Evolutionary conservation across 2,797 vertebrate species (phyloP).

Genomic region (Anas acuta): DNA sequence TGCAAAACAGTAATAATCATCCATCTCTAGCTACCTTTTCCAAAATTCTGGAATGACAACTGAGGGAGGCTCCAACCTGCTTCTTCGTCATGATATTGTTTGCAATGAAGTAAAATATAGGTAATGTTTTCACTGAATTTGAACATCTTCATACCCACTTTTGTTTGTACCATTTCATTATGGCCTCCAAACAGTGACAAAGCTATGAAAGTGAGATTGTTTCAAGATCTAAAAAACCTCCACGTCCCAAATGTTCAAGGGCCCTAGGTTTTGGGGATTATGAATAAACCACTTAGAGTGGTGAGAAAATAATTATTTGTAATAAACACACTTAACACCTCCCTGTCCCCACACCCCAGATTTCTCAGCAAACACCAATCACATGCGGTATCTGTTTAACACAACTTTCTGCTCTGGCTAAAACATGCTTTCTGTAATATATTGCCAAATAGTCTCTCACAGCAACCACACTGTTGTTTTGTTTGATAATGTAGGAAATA

Average conservation of each 20-base stretch:
- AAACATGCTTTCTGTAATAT: background rate
- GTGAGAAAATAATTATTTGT: background rate
- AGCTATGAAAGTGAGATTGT: background rate
- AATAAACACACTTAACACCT: background rate
- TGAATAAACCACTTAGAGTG: fast-evolving
- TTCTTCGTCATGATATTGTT: background rate
- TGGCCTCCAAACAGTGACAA: background rate
- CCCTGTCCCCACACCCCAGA: no score
- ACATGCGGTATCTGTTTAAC: background rate
- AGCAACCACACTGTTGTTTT: background rate
- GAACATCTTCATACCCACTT: background rate
- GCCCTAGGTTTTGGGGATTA: background rate
- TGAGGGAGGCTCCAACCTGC: background rate
- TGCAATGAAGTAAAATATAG: fast-evolving
- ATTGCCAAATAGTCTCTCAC: background rate
- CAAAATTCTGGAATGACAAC: background rate
- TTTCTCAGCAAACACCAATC: background rate
- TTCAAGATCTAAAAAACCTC: background rate
- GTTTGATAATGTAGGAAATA: background rate
- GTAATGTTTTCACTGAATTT: background rate
- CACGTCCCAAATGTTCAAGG: background rate
- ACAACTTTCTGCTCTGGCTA: background rate
- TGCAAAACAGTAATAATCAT: background rate
- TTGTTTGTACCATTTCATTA: background rate
- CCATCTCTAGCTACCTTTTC: background rate